Evolutionary conservation across 2,113 vertebrate species (phyloP).

Genomic region (Mustela nigripes): DNA sequence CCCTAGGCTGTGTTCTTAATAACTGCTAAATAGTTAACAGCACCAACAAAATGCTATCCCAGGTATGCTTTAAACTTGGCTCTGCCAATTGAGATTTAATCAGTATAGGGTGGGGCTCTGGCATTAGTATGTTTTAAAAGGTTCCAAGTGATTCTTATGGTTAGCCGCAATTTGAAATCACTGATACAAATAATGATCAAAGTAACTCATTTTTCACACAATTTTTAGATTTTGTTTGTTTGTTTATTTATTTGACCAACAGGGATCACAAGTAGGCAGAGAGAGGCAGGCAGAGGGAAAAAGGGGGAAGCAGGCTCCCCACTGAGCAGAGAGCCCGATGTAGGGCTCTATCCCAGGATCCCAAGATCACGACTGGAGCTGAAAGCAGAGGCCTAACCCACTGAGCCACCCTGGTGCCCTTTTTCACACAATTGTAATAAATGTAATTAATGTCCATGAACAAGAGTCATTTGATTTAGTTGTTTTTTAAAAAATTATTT

Average conservation of each 20-base stretch:
- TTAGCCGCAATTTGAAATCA: background rate
- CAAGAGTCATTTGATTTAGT: constrained; percentile 70
- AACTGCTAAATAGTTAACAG: background rate
- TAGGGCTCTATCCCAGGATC: too few species aligned
- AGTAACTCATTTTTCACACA: constrained; percentile 76
- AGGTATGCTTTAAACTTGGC: background rate
- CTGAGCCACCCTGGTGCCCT: background rate
- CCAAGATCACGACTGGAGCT: too few species aligned
- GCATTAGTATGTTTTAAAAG: background rate
- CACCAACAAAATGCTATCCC: background rate
- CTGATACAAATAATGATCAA: constrained; percentile 60
- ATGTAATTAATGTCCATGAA: constrained; percentile 60
- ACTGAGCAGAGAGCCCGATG: too few species aligned
- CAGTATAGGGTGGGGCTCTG: background rate
- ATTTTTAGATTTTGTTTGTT: constrained; percentile 8
- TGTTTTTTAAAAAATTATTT: constrained; percentile 69
- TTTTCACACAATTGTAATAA: constrained; percentile 81
- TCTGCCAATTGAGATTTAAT: background rate
- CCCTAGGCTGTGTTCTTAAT: background rate
- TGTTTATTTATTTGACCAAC: too few species aligned
- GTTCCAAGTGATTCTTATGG: background rate
- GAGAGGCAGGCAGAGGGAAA: too few species aligned
- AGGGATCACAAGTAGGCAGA: too few species aligned
- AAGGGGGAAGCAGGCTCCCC: too few species aligned
- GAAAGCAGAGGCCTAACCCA: too few species aligned